phyloP scores from a whole-genome alignment of 2,113 vertebrate species.

The Pluvialis apricaria region DNA sequence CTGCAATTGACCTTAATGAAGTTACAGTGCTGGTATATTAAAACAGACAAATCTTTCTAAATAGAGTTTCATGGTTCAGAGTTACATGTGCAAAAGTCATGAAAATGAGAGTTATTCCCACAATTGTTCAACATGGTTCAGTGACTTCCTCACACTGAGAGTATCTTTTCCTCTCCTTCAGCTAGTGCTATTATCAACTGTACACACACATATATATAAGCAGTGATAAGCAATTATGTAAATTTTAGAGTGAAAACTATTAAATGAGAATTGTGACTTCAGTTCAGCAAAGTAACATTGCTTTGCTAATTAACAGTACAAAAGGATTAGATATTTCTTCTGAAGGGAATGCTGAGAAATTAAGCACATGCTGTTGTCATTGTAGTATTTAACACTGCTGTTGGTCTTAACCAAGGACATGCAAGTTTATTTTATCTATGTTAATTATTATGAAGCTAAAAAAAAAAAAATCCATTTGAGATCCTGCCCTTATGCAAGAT shows the following conservation, averaged over 20 bases:
- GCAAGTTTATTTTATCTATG: neutral
- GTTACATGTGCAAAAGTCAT: neutral
- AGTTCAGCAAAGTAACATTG: conserved; percentile 5
- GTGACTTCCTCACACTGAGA: neutral
- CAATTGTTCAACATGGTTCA: neutral
- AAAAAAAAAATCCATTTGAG: neutral
- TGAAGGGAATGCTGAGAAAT: conserved; percentile 4
- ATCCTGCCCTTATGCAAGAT: neutral
- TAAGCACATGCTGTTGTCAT: neutral
- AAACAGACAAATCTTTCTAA: conserved; percentile 4
- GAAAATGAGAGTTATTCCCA: conserved; percentile 18
- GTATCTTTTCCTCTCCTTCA: neutral
- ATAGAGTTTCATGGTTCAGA: conserved; percentile 1
- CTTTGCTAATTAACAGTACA: conserved; percentile 35
- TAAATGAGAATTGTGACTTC: neutral
- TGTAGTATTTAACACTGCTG: neutral
- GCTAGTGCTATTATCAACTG: neutral
- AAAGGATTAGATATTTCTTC: conserved; percentile 4
- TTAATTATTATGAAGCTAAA: neutral
- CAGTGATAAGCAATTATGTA: neutral
- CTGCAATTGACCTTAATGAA: neutral
- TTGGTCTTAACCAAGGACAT: neutral
- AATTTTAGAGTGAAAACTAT: neutral
- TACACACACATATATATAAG: neutral
- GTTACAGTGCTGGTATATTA: neutral